Percentiles rank a stretch among this genome's conserved stretches.
phyloP scores from a whole-genome alignment of 2,888 invertebrate species.

The Icerya purchasi region DNA sequence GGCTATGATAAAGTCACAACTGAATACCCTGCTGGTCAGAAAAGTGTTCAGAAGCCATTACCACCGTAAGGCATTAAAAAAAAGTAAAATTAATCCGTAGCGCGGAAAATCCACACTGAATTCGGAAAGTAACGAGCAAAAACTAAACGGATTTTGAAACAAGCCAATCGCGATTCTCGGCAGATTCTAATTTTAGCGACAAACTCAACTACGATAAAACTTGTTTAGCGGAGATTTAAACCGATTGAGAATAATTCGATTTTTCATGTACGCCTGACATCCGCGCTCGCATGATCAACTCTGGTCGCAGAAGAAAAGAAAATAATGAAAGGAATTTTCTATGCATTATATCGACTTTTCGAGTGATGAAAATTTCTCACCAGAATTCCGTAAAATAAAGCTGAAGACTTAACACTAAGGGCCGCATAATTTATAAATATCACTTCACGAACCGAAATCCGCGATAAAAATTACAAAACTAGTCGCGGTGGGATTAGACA shows the following conservation, averaged over 20 bases:
- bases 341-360: neutral
- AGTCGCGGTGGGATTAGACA: neutral
- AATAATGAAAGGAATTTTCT: neutral
- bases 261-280: neutral
- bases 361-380: neutral
- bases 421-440: neutral
- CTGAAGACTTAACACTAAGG: neutral
- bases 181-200: neutral
- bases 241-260: neutral
- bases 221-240: neutral
- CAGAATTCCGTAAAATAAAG: neutral
- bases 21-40: neutral
- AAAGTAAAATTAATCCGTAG: neutral
- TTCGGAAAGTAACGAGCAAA: neutral
- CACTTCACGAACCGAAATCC: neutral
- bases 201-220: neutral
- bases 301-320: neutral
- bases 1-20: neutral
- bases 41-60: neutral
- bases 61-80: neutral
- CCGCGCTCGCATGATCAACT: neutral
- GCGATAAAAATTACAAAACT: neutral
- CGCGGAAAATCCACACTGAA: neutral
- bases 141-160: neutral
- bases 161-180: neutral